Percentiles rank a stretch among this genome's conserved stretches.
These are phyloP conservation scores for Polydrusus pterygomalis DNA, from an alignment of 2,888 invertebrate species.

Conservation along the genomic window DNA sequence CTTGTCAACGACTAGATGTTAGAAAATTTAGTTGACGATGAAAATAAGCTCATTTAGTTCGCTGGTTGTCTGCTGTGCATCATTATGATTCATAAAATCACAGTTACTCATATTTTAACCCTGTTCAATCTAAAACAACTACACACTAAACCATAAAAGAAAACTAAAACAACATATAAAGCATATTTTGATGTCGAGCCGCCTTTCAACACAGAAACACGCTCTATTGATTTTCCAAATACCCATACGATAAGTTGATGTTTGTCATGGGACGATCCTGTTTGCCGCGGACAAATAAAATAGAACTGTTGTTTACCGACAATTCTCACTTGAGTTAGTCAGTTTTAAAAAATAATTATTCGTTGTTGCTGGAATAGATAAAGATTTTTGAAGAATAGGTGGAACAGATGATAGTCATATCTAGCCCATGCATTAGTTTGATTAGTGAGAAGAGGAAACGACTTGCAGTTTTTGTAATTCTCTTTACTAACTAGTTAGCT, in stretches of 20 bases:
- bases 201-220: slow-evolving; percentile 54
- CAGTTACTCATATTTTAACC: background rate
- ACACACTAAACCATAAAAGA: slow-evolving; percentile 1
- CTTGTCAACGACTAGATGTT: slow-evolving; percentile 36
- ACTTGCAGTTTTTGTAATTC: too few species aligned
- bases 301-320: slow-evolving; percentile 63
- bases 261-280: slow-evolving; percentile 59
- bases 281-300: slow-evolving; percentile 61
- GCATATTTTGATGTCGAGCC: slow-evolving; percentile 41
- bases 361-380: slow-evolving; percentile 50
- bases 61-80: too few species aligned
- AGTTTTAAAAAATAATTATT: slow-evolving; percentile 60
- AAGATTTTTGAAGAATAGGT: slow-evolving; percentile 39
- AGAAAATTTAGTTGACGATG: too few species aligned
- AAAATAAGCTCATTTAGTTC: too few species aligned
- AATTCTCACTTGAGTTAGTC: slow-evolving; percentile 62
- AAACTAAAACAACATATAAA: slow-evolving; percentile 45
- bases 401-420: background rate
- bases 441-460: too few species aligned
- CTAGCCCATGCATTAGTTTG: too few species aligned
- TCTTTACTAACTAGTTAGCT: too few species aligned
- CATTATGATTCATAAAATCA: background rate
- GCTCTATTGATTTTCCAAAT: slow-evolving; percentile 62
- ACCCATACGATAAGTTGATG: slow-evolving; percentile 58
- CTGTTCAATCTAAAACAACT: background rate